Evolutionary conservation across 2,797 vertebrate genomes (phyloP).

Genomic region (Sternotherus odoratus): DNA sequence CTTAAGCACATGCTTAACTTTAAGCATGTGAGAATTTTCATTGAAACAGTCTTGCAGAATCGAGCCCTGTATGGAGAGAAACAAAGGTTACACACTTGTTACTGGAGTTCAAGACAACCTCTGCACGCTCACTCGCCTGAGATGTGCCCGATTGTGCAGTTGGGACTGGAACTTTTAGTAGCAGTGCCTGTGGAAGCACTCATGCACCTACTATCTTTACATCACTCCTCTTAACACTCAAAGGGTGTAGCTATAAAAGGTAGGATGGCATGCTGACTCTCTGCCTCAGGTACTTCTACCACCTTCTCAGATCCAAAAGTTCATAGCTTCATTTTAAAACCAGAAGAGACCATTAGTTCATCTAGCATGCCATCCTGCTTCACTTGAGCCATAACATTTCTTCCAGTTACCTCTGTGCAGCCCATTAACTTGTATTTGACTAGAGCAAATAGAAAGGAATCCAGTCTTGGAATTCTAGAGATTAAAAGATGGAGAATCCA

Average conservation of each 20-base stretch:
- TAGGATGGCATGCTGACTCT: not conserved
- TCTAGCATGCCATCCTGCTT: not conserved
- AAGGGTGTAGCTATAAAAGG: not conserved
- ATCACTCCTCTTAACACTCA: rapidly evolving
- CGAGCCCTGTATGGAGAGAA: not conserved
- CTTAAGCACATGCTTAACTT: not conserved
- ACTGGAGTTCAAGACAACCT: constrained; percentile 7
- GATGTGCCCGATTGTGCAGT: not conserved
- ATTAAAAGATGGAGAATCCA: not conserved
- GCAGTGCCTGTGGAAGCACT: not conserved
- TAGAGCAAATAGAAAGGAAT: not conserved
- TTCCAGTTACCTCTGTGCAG: not conserved
- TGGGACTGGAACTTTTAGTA: not conserved
- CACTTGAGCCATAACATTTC: not conserved
- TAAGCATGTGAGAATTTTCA: not conserved
- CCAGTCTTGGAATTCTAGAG: not conserved
- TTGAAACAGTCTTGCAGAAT: not conserved
- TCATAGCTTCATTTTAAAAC: not conserved
- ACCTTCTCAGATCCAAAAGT: not conserved
- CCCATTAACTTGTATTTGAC: not conserved
- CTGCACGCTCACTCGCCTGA: not conserved
- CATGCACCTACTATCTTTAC: not conserved
- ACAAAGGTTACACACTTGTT: constrained; percentile 42
- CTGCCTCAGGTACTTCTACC: not conserved
- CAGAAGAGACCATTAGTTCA: not conserved